phyloP scores from a whole-genome alignment of 1,140 invertebrate species.

The Trachymyrmex cornetzi region DNA sequence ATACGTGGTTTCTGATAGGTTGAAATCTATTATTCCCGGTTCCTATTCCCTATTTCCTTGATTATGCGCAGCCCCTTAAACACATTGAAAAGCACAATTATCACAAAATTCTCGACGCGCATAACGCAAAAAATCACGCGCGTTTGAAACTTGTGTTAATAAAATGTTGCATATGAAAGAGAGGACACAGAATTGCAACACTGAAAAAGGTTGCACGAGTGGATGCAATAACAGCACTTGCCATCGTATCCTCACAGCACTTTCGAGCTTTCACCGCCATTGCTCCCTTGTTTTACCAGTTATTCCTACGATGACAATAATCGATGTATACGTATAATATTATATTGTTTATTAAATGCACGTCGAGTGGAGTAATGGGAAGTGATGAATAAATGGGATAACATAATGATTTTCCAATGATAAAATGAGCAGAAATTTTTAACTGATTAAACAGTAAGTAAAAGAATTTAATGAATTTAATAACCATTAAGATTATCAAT shows the following conservation, averaged over 20 bases:
- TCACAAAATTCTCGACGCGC: not conserved
- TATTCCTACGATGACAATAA: conserved; percentile 7
- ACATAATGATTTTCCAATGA: conserved; percentile 22
- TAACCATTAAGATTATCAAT: conserved; percentile 8
- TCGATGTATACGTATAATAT: conserved; percentile 7
- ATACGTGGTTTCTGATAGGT: no score
- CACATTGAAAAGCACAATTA: not conserved
- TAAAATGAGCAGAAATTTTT: conserved; percentile 16
- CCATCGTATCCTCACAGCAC: not conserved
- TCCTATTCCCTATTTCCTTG: no score
- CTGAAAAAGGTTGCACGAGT: conserved; percentile 26
- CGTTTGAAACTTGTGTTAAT: conserved; percentile 18
- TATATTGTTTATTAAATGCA: conserved; percentile 17
- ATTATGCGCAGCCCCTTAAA: no score
- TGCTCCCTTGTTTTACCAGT: conserved; percentile 1
- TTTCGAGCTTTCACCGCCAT: conserved; percentile 22
- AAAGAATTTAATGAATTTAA: not conserved
- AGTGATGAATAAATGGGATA: not conserved
- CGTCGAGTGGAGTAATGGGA: conserved; percentile 18
- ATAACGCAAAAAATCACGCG: not conserved
- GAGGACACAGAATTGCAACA: not conserved
- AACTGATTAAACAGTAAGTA: conserved; percentile 20
- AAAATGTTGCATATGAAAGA: conserved; percentile 16
- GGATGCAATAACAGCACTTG: not conserved
- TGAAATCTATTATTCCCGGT: no score